Base-by-base conservation (phyloP, 1,140 invertebrate genomes). In the Dinoponera quadriceps region DNA sequence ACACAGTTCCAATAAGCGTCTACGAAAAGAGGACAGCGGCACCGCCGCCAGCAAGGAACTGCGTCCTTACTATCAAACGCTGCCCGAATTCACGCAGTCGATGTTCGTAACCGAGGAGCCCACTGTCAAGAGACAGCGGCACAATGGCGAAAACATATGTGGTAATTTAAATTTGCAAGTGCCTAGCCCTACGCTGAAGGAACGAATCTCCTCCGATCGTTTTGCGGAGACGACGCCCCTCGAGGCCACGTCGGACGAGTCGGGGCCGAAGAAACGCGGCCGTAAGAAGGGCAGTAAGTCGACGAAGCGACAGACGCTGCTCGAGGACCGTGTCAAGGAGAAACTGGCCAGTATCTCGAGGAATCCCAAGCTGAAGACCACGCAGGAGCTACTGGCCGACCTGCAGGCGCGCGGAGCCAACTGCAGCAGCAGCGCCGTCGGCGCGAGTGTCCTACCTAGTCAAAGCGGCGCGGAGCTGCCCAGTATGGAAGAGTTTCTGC, bases 331-430 rank as follows among this genome's bases (percentile, higher is more conserved):
- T 82, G 94, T 96, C 48, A 96, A 96, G 85, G 96, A 96, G 87
- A 96, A 96, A 91, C 92, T 96, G 83, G 96, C 95, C 49, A 95
- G 95, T 85, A 95, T 96, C 55, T 95, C 95, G 25, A 94, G 96
- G 51, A 96, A 95, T 88, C 95, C 96, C 82, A 96, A 97, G 94
- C 95, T 98, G 1, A 98, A 98, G 95, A 98, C 97, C 1, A 98
- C 97, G 27, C 97, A 97, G 88, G 97, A 98, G 91, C 91, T 98
- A 22, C 95, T 98, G 71, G 97, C 97, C 54, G 96, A 97, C 90
- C 94, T 98, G 78, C 96, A 97, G 91, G 96, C 96, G 77, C 94
- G 96, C 68, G 95, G 94, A 84, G 92, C 95, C 85, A 93, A 90
- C 73, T 83, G 88, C 72, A 91, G 87, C 84, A 49, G 83, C 71